Base-by-base conservation (phyloP, 2,888 invertebrate genomes). In the Philonicus albiceps region DNA sequence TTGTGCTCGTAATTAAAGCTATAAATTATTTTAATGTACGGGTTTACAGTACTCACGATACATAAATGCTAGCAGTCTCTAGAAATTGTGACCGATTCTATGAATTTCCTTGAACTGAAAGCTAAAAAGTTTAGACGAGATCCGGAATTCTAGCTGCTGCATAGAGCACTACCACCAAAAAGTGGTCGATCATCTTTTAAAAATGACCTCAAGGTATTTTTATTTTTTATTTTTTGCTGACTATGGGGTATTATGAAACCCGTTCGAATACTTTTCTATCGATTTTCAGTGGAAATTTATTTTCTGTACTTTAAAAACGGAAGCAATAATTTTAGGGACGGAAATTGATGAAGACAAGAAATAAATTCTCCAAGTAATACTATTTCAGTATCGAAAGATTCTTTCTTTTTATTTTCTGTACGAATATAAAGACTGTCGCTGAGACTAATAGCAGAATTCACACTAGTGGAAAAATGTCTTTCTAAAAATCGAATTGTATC, bases 11-110 rank as follows among this genome's bases (percentile, higher is more conserved):
- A 84, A 84, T 84, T 84, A 84, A 84, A 84, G 40, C 30, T 43
- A 84, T 84, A 84, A 84, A 84, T 84, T 84, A 84, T 84, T 84
- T 84, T 84, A 84, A 84, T 84, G 73, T 72, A 22, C 30, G 73
- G 31, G 19, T 31, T 13, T 16, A n/a, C 84, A 22, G 30, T 37
- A 27, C 43, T 84, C 73, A 43, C 84, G 73, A 72, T 27, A 64
- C 81, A 78, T 78, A 49, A 8, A 49, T 43, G 22, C 0, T 43
- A 40, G 22, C 40, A 40, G n/a, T n/a, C 37, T 16, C 49, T 30
- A 11, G 11, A 5, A n/a, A 74, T 16, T 31, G n/a, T n/a, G 34
- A 34, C n/a, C 31, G 74, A n/a, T 11, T 55, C 4, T 19, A 31
- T 34, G 55, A 81, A 64, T 27, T 53, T 19, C 55, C 19, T 55